Evolutionary conservation across 2,113 vertebrate genomes (phyloP), one percentile per base, ranked within the genome.

Genomic region (Malurus alboscapulatus): DNA sequence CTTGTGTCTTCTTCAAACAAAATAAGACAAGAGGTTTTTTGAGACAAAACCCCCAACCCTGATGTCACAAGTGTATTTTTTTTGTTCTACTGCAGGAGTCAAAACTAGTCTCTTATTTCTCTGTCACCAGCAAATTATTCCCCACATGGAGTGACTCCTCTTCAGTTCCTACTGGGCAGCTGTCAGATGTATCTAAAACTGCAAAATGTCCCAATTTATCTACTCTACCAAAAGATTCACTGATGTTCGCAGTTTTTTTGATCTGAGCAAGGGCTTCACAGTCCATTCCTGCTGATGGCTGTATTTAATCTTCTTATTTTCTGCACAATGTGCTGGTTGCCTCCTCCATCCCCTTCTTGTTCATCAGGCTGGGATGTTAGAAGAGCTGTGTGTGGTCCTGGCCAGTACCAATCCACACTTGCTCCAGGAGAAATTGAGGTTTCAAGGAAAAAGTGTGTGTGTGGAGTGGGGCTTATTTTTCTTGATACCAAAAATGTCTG

Each of bases 331-430:
- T 58, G 22, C 66, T 86, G 14, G 32, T 87, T 95, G 88, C 72
- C 86, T 92, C 65, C 48, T 92, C 69, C 77, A 91, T 87, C 19
- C 36, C 29, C 26, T 13, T 59, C 88, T 91, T 81, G 40, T 65
- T 91, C 88, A 6, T 84, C 50, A 84, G 53, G 12, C 42, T 87
- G 62, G 88, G 57, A 62, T 88, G 63, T 84, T 81, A 81, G 76
- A 84, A 78, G 73, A 78, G 8, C 80, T 93, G 96, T 94, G 88
- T 96, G 94, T 95, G 94, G 94, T 96, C 96, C 92, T 93, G 91
- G 88, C 80, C 53, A 81, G 57, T 90, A 17, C 42, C 38, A 61
- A 78, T 92, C 57, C 61, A 22, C 2, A 5, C 42, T 84, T 94
- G 69, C 84, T 95, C 66, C 88, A 89, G 94, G 53, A 96, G 92